phyloP scores from a whole-genome alignment of 2,888 invertebrate genomes.

The Chesias legatella region DNA sequence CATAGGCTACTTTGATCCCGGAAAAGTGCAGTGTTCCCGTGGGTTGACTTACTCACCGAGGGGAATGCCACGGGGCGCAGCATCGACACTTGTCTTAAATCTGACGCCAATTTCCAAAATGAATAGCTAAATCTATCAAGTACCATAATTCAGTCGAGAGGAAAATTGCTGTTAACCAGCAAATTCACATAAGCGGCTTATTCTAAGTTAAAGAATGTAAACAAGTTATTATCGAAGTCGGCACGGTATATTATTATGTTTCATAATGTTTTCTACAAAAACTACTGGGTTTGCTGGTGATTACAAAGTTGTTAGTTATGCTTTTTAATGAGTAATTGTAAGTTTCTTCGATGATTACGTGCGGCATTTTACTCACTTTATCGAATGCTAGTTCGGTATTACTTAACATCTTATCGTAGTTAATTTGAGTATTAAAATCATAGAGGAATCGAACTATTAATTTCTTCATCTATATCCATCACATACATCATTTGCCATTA shows the following conservation, averaged over 20 bases:
- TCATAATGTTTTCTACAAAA: slow-evolving; percentile 12
- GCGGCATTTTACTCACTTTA: too few species aligned
- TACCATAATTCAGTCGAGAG: too few species aligned
- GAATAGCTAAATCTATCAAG: too few species aligned
- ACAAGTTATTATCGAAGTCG: slow-evolving; percentile 6
- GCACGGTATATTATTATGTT: slow-evolving; percentile 16
- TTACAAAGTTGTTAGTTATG: slow-evolving; percentile 6
- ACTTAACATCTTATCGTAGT: too few species aligned
- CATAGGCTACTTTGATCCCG: too few species aligned
- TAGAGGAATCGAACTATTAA: not conserved
- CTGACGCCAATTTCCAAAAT: too few species aligned
- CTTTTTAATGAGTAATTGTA: slow-evolving; percentile 5
- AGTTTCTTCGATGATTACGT: not conserved
- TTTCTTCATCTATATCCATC: slow-evolving; percentile 7
- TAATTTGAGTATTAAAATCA: too few species aligned
- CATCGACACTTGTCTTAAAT: too few species aligned
- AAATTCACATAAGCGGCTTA: slow-evolving; percentile 6
- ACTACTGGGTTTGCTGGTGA: slow-evolving; percentile 13
- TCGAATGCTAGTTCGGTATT: too few species aligned
- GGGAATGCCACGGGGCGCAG: too few species aligned
- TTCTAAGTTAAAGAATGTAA: slow-evolving; percentile 6
- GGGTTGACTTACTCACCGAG: too few species aligned
- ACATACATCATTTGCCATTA: slow-evolving; percentile 8
- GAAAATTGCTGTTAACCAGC: slow-evolving; percentile 1
- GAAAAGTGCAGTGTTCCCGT: too few species aligned